A percentile compares a stretch with the other conserved stretches of the same genome.
Conservation (phyloP, 2,113 vertebrate species). For the Albula goreensis region DNA sequence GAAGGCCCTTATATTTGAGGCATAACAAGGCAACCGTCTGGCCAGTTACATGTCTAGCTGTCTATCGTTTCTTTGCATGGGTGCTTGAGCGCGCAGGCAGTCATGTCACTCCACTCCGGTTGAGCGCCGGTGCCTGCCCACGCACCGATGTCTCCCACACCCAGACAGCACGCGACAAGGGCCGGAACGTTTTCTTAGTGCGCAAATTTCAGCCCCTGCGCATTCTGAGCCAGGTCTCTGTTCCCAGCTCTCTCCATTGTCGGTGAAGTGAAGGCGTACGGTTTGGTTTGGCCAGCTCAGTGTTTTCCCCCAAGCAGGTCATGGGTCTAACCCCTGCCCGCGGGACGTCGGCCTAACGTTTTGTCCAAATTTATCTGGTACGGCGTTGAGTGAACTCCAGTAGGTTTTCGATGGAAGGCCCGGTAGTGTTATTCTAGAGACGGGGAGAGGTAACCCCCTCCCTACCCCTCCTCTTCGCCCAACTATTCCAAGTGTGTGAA, state of each 20-base stretch:
- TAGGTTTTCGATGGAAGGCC: background rate
- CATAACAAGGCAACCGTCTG: background rate
- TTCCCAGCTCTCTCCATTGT: background rate
- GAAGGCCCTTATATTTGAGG: background rate
- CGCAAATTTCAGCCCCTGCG: background rate
- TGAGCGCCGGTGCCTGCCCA: background rate
- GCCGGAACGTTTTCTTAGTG: background rate
- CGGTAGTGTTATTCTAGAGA: constrained; percentile 41
- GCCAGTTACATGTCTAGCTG: background rate
- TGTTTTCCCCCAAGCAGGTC: background rate
- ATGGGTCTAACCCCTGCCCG: background rate
- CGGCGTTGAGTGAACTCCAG: background rate
- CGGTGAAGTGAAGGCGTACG: background rate
- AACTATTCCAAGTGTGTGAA: constrained; percentile 48
- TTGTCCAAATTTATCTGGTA: background rate
- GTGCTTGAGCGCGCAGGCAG: background rate
- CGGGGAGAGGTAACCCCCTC: constrained; percentile 29
- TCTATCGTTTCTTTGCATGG: background rate
- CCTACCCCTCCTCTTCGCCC: constrained; percentile 43
- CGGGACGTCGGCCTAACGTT: background rate
- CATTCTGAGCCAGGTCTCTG: background rate
- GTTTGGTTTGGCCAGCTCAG: background rate
- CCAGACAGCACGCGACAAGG: background rate
- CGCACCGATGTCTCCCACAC: background rate
- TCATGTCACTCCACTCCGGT: background rate